These are phyloP conservation scores for Phymanthus crucifer DNA, from an alignment of 92 coral and sea anemone genomes.

Conservation along the genomic window DNA sequence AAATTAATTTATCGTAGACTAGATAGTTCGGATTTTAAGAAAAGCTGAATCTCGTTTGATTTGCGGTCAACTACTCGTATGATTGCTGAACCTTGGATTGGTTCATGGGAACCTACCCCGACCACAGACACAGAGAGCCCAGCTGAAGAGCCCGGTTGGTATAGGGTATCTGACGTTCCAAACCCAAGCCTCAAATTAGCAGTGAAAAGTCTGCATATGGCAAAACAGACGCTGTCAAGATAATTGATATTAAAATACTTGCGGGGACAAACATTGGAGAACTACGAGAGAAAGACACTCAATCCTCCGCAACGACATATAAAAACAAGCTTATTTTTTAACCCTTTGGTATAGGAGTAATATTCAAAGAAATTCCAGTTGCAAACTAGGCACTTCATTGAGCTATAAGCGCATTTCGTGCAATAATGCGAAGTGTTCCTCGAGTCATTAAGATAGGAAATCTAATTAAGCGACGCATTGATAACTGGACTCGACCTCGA, in stretches of 20 bases:
- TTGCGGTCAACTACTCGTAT: neutral
- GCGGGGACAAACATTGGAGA: neutral
- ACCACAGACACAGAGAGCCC: neutral
- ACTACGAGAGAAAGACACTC: neutral
- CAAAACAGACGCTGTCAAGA: constrained; percentile 20
- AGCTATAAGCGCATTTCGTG: constrained; percentile 23
- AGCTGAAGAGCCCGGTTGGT: neutral
- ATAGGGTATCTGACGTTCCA: neutral
- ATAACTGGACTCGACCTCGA: constrained; percentile 27
- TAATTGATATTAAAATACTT: constrained; percentile 24
- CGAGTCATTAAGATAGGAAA: constrained; percentile 37
- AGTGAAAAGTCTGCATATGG: neutral
- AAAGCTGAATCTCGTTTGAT: neutral
- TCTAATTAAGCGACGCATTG: constrained; percentile 34
- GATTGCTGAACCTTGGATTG: neutral
- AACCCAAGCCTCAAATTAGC: neutral
- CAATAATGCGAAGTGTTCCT: constrained; percentile 17
- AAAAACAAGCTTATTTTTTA: neutral
- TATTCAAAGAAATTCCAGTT: neutral
- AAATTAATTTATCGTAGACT: neutral
- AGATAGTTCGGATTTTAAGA: neutral
- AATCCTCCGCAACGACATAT: neutral
- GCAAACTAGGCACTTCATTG: neutral
- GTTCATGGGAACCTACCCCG: neutral
- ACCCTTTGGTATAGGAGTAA: neutral